These are phyloP conservation scores for Conops quadrifasciatus DNA, from an alignment of 2,888 invertebrate species.

Conservation along the genomic window DNA sequence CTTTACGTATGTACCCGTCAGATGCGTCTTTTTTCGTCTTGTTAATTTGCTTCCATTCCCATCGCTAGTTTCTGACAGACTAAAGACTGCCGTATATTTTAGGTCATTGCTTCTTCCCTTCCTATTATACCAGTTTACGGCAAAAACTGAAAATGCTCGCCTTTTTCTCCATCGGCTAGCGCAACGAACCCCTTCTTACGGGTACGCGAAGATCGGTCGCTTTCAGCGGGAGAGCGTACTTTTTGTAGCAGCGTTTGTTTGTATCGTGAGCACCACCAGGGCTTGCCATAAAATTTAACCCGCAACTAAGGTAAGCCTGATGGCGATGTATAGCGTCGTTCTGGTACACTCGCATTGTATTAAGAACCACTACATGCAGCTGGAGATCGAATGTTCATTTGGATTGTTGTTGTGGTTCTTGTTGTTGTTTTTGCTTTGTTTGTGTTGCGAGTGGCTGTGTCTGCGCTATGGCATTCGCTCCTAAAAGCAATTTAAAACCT, in stretches of 20 bases:
- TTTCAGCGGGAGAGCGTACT: background rate
- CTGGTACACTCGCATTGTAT: constrained; percentile 12
- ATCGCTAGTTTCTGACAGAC: too few species aligned
- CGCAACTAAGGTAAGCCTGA: constrained; percentile 30
- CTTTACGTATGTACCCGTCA: too few species aligned
- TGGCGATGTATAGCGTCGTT: constrained; percentile 18
- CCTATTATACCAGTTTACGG: too few species aligned
- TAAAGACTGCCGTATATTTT: too few species aligned
- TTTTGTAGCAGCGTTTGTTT: constrained; percentile 2
- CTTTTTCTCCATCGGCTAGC: constrained; percentile 5
- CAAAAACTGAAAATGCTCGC: too few species aligned
- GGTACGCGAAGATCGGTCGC: background rate
- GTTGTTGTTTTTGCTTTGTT: constrained; percentile 24
- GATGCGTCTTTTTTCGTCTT: too few species aligned
- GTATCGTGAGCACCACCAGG: constrained; percentile 8
- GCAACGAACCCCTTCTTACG: constrained; percentile 31
- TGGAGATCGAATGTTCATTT: constrained; percentile 41
- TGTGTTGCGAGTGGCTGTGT: constrained; percentile 17
- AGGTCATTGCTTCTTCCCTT: too few species aligned
- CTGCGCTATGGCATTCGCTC: constrained; percentile 48
- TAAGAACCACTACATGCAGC: constrained; percentile 22
- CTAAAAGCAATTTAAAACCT: constrained; percentile 51
- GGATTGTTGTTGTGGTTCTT: constrained; percentile 35
- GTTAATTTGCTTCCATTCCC: too few species aligned
- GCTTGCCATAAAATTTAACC: constrained; percentile 29